A percentile compares a stretch with the other conserved stretches of the same genome.
These are phyloP conservation scores for Picus viridis DNA, from an alignment of 2,797 vertebrate species.

Conservation along the genomic window DNA sequence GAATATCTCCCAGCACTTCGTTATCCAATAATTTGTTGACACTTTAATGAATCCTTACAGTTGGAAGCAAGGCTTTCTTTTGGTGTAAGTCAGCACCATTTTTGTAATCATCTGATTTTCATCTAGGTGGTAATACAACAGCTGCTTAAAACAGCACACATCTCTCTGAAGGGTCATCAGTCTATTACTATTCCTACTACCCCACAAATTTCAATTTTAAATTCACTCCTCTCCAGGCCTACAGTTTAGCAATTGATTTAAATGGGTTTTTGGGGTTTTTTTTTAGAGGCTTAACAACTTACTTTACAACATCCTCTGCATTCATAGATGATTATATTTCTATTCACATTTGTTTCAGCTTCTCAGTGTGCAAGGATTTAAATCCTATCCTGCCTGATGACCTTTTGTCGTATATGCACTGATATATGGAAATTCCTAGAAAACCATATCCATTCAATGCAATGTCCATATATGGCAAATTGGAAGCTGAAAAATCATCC, in stretches of 20 bases:
- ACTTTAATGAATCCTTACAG: neutral
- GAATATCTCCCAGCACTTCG: neutral
- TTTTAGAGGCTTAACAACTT: neutral
- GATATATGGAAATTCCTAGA: neutral
- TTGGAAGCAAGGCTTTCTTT: conserved; percentile 27
- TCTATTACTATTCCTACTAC: neutral
- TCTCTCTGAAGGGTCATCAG: conserved; percentile 28
- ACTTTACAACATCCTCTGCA: neutral
- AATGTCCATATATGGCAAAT: neutral
- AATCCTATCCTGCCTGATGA: neutral
- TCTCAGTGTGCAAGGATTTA: neutral
- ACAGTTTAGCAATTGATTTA: neutral
- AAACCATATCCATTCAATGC: neutral
- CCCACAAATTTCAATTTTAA: conserved; percentile 20
- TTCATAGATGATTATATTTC: neutral
- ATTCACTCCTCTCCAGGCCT: conserved; percentile 1
- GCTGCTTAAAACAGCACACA: conserved; percentile 32
- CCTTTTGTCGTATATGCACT: neutral
- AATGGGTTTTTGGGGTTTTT: neutral
- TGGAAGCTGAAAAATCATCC: neutral
- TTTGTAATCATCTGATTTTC: conserved; percentile 40
- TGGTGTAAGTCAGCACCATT: neutral
- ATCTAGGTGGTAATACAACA: conserved; percentile 42
- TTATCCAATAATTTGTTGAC: conserved; percentile 31
- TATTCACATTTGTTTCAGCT: neutral